Conservation (phyloP, 2,113 vertebrate species). For the Cepphus grylle region DNA sequence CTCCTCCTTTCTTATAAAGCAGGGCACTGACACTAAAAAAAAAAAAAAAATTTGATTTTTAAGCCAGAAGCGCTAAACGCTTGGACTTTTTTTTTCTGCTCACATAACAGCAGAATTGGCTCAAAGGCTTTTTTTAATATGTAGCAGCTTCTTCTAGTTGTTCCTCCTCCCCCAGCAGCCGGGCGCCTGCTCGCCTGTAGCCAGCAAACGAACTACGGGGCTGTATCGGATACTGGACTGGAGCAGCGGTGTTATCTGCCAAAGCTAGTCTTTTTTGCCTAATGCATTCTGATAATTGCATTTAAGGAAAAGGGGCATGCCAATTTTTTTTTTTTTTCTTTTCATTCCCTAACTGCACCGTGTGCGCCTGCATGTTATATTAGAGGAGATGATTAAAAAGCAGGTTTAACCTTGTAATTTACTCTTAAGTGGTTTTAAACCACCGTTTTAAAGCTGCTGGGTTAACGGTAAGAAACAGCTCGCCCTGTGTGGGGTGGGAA, state of each 20-base stretch:
- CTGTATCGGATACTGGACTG: rapidly evolving
- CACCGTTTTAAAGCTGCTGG: background rate
- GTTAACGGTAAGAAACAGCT: background rate
- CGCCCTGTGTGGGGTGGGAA: rapidly evolving
- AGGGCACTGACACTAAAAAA: background rate
- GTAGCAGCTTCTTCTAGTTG: background rate
- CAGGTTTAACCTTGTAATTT: background rate
- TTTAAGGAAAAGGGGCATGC: background rate
- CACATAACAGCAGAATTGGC: background rate
- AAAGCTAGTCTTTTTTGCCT: background rate
- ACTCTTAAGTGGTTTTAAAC: background rate
- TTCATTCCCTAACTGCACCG: background rate
- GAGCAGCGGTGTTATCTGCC: background rate
- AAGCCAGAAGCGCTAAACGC: background rate
- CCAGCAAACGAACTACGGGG: background rate
- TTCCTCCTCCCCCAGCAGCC: background rate
- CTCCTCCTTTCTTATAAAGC: background rate
- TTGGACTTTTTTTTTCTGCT: background rate
- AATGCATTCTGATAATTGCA: no score
- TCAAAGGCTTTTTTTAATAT: background rate
- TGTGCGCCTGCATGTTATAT: background rate
- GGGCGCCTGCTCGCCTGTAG: no score
- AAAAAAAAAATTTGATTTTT: no score
- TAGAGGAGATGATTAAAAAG: background rate
- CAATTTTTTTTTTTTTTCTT: background rate